Percentiles rank a stretch among this genome's conserved stretches.
Conservation (phyloP, 2,888 invertebrate genomes). For the Troides oblongomaculatus region DNA sequence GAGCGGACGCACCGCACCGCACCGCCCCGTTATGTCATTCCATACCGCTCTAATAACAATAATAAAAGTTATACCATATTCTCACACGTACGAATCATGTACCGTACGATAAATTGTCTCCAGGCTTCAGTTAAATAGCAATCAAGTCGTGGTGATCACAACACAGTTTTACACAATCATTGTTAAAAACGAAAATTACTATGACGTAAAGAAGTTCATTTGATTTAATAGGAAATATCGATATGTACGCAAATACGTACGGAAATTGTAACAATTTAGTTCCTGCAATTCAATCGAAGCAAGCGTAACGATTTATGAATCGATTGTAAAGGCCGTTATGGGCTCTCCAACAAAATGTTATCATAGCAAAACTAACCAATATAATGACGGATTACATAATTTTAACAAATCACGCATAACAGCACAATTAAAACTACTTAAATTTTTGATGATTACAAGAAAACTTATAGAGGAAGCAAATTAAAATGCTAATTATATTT, state of each 20-base stretch:
- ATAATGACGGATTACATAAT: not conserved
- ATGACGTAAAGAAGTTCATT: too few relatives aligned
- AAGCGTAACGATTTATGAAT: not conserved
- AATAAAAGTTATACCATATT: conserved; percentile 56
- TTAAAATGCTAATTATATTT: not conserved
- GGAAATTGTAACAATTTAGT: conserved; percentile 3
- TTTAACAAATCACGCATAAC: conserved; percentile 1
- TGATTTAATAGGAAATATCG: not conserved
- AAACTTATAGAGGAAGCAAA: conserved; percentile 1
- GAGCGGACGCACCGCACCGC: conserved; percentile 45
- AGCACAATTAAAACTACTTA: not conserved
- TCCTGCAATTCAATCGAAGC: not conserved
- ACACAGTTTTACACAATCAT: too few relatives aligned
- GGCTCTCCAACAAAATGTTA: not conserved
- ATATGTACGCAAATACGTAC: not conserved
- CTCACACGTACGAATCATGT: conserved; percentile 51
- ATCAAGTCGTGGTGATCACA: conserved; percentile 1
- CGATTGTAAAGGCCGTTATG: not conserved
- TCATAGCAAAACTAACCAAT: not conserved
- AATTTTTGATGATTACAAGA: not conserved
- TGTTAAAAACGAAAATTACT: too few relatives aligned
- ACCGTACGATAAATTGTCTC: conserved; percentile 50
- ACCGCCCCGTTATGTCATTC: conserved; percentile 66
- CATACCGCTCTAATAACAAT: conserved; percentile 62
- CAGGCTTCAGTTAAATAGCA: conserved; percentile 11